Conservation (phyloP, 2,113 vertebrate species). For the Hyaena hyaena region DNA sequence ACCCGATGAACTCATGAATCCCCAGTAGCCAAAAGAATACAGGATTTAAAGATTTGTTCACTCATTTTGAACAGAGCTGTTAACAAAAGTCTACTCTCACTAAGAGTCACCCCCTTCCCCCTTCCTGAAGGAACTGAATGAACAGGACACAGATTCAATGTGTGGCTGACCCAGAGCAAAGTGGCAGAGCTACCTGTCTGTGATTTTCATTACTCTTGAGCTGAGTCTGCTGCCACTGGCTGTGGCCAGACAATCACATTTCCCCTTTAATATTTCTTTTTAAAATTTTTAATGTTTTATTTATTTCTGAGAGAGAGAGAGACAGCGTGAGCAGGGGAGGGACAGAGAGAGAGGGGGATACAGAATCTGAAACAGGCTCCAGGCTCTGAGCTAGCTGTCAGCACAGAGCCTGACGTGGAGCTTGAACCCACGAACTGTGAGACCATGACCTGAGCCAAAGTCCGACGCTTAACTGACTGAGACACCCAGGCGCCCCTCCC, state of each 20-base stretch:
- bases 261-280: slow-evolving; percentile 26
- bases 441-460: no score
- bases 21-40: not conserved
- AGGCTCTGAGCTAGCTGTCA: no score
- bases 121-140: not conserved
- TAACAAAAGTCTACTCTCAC: not conserved
- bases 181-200: not conserved
- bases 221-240: not conserved
- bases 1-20: not conserved
- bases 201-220: not conserved
- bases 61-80: not conserved
- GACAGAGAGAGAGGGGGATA: no score
- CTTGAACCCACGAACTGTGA: no score
- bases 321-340: no score
- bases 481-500: not conserved
- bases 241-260: slow-evolving; percentile 31
- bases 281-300: no score
- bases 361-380: no score
- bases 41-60: not conserved
- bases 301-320: no score
- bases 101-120: not conserved
- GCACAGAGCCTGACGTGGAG: no score
- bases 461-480: no score
- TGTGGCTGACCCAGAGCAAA: not conserved
- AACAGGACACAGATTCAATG: not conserved